phyloP scores from a whole-genome alignment of 2,113 vertebrate genomes.

The Burhinus bistriatus region DNA sequence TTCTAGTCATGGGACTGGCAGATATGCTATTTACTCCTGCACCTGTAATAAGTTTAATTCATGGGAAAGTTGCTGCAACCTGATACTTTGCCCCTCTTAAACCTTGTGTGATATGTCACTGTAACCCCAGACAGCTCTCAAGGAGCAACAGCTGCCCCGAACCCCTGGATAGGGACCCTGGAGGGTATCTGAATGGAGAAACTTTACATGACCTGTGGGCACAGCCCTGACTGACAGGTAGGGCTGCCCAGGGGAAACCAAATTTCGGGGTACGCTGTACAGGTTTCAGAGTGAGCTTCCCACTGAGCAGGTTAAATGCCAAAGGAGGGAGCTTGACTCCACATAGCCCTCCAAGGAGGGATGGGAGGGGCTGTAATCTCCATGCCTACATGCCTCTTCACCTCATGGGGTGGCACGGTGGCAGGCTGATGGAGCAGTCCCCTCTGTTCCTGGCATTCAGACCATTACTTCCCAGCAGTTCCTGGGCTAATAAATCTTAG shows the following conservation, averaged over 20 bases:
- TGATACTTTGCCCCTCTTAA: background rate
- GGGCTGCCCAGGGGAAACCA: background rate
- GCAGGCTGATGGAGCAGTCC: background rate
- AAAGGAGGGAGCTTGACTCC: background rate
- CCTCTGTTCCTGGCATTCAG: background rate
- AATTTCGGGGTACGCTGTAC: background rate
- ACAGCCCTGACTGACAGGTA: background rate
- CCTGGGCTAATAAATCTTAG: background rate
- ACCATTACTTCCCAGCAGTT: background rate
- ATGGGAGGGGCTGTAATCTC: background rate
- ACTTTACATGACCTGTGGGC: background rate
- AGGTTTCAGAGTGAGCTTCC: background rate
- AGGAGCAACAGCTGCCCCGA: background rate
- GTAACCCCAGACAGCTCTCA: background rate
- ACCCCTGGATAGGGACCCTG: background rate
- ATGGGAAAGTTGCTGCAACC: background rate
- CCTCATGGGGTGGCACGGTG: background rate
- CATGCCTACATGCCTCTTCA: background rate
- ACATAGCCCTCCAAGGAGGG: rapidly evolving
- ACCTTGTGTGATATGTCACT: rapidly evolving
- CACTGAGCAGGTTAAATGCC: background rate
- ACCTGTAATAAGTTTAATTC: background rate
- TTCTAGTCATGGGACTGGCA: background rate
- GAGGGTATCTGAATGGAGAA: background rate
- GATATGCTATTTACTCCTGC: background rate